Evolutionary conservation across 2,797 vertebrate genomes (phyloP).

Genomic region (Florisuga fusca): DNA sequence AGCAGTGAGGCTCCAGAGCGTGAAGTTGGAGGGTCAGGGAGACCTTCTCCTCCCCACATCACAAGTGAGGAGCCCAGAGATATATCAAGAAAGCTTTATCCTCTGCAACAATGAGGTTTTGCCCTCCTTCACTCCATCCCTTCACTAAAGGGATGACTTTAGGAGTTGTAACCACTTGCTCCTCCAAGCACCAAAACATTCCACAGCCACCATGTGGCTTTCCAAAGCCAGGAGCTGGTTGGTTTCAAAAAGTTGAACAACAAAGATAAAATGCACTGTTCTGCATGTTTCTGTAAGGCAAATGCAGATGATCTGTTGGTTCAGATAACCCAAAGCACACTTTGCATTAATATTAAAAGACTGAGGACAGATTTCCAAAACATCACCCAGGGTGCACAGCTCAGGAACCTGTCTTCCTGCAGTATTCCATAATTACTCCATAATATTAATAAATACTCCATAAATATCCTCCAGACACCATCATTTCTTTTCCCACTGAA

Average conservation of each 20-base stretch:
- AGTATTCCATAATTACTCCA: neutral
- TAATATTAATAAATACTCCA: too few species aligned
- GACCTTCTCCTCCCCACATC: neutral
- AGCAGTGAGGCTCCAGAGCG: fast-evolving
- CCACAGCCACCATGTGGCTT: neutral
- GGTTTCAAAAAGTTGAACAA: neutral
- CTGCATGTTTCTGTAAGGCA: neutral
- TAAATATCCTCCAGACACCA: fast-evolving
- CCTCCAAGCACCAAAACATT: neutral
- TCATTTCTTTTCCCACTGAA: neutral
- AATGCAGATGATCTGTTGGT: neutral
- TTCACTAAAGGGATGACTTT: too few species aligned
- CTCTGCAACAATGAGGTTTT: neutral
- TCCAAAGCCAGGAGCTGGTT: neutral
- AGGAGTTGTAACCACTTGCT: neutral
- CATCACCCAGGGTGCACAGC: neutral
- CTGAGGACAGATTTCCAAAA: neutral
- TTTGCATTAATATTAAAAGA: neutral
- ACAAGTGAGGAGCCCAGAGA: neutral
- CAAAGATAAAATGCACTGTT: neutral
- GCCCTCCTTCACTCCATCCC: too few species aligned
- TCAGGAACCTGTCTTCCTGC: neutral
- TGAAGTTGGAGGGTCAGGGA: neutral
- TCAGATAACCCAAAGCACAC: neutral
- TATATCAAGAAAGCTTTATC: fast-evolving